Evolutionary conservation across 2,797 vertebrate genomes (phyloP).

Genomic region (Caiman crocodilus): DNA sequence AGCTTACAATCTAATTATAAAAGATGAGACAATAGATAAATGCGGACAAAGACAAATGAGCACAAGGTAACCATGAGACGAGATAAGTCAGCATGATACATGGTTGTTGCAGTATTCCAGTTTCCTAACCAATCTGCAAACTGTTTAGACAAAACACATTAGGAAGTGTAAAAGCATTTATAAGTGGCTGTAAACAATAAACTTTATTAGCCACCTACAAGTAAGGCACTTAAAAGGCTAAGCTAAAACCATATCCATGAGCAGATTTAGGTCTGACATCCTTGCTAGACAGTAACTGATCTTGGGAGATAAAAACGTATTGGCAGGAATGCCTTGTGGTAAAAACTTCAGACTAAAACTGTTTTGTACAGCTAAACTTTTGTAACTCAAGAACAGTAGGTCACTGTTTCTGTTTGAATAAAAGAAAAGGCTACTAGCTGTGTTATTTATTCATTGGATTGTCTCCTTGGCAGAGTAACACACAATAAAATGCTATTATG

Average conservation of each 20-base stretch:
- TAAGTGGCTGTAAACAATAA: background rate
- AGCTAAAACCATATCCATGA: background rate
- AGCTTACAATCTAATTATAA: background rate
- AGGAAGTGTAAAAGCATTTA: background rate
- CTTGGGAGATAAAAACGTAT: background rate
- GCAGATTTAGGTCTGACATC: background rate
- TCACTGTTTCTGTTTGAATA: conserved; percentile 36
- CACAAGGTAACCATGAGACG: background rate
- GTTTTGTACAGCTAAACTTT: background rate
- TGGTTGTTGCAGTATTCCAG: background rate
- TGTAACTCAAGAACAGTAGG: background rate
- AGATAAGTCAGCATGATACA: background rate
- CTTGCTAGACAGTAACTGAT: background rate
- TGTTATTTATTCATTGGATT: background rate
- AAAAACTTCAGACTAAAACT: background rate
- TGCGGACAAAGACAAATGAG: background rate
- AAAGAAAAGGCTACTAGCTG: conserved; percentile 1
- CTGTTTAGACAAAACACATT: background rate
- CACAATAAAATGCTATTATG: conserved; percentile 29
- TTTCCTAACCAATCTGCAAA: background rate
- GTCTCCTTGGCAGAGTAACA: background rate
- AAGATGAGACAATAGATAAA: background rate
- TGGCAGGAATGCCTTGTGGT: background rate
- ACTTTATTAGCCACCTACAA: background rate
- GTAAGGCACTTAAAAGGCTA: background rate